A percentile compares a stretch with the other conserved stretches of the same genome.
Evolutionary conservation across 2,888 invertebrate genomes (phyloP).

Genomic region (Caenorhabditis sp.): DNA sequence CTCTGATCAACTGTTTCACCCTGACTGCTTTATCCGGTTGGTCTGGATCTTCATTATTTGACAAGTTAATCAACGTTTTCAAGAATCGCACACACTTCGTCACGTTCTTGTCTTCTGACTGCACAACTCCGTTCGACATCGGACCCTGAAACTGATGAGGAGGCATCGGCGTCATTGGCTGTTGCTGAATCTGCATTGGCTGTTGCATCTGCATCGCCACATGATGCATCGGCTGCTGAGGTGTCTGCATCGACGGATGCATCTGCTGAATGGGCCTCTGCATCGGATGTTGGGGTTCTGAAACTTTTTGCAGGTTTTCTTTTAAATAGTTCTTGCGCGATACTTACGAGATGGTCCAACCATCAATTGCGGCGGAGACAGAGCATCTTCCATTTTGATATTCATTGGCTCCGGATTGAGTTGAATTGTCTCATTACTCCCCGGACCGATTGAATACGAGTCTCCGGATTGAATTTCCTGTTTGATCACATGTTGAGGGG

Average conservation of each 20-base stretch:
- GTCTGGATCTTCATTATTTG: conserved; percentile 55
- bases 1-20: conserved; percentile 35
- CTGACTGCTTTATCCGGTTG: conserved; percentile 44
- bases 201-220: conserved; percentile 15
- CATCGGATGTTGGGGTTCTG: conserved; percentile 18
- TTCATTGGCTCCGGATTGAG: not conserved
- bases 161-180: not conserved
- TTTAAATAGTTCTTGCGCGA: no score
- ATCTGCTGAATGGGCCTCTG: conserved; percentile 15
- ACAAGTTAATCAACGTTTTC: conserved; percentile 71
- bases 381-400: conserved; percentile 14
- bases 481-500: not conserved
- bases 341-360: conserved; percentile 24
- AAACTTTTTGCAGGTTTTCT: not conserved
- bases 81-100: conserved; percentile 72
- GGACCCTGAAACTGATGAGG: not conserved
- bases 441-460: not conserved
- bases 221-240: conserved; percentile 22
- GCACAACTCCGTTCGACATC: not conserved
- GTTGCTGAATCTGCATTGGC: conserved; percentile 12
- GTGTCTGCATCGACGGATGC: not conserved
- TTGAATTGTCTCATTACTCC: not conserved
- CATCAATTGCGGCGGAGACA: conserved; percentile 22
- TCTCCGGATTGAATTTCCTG: not conserved
- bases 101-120: conserved; percentile 43